Percentiles rank a stretch among this genome's conserved stretches.
Evolutionary conservation across 1,140 invertebrate genomes (phyloP).

Genomic region (Penaeus chinensis): DNA sequence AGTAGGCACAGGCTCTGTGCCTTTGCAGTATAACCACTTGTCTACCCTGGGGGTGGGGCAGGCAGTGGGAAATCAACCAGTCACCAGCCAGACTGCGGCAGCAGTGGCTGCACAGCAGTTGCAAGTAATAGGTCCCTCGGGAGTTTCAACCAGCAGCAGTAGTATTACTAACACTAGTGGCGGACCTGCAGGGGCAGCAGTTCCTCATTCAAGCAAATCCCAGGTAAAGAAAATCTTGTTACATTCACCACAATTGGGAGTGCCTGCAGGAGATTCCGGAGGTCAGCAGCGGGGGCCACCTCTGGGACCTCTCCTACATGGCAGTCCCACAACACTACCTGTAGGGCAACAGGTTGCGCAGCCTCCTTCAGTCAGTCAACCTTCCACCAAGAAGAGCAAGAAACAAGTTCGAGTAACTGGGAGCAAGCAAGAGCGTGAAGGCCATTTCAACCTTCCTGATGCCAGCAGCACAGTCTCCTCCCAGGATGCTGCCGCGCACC

Average conservation of each 20-base stretch:
- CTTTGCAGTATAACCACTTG: constrained; percentile 56
- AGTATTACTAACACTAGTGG: constrained; percentile 52
- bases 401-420: constrained; percentile 46
- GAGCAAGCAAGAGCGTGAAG: constrained; percentile 45
- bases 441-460: constrained; percentile 40
- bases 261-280: constrained; percentile 38
- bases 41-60: constrained; percentile 43
- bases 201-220: constrained; percentile 52
- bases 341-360: constrained; percentile 33
- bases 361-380: constrained; percentile 29
- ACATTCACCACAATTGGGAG: constrained; percentile 51
- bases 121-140: constrained; percentile 51
- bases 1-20: constrained; percentile 54
- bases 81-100: constrained; percentile 64
- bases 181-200: constrained; percentile 45
- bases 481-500: constrained; percentile 42
- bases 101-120: constrained; percentile 65
- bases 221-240: constrained; percentile 60
- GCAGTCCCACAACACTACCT: constrained; percentile 28
- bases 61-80: constrained; percentile 50
- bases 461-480: constrained; percentile 66
- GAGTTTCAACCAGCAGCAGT: constrained; percentile 49
- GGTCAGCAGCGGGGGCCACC: constrained; percentile 47
- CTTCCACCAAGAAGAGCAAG: constrained; percentile 53
- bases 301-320: constrained; percentile 44